Evolutionary conservation across 2,888 invertebrate genomes (phyloP).

Genomic region (Leptopilina drosophilae): DNA sequence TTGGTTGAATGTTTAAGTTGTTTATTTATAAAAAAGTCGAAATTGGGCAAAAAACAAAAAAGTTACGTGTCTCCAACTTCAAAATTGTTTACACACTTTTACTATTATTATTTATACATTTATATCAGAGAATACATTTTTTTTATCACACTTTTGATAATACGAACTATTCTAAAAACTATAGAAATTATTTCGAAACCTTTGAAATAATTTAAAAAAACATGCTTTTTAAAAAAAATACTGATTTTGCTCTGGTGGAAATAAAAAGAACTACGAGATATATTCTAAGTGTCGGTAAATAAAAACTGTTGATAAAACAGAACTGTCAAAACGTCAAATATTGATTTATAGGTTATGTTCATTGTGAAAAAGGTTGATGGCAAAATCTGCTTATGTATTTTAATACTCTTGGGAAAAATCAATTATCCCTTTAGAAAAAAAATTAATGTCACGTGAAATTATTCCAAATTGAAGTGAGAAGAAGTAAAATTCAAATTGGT

Average conservation of each 20-base stretch:
- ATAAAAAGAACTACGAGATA: too few species aligned
- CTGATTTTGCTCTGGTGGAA: too few species aligned
- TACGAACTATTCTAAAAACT: too few species aligned
- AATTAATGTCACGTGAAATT: background rate
- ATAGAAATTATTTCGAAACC: too few species aligned
- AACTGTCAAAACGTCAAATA: slow-evolving; percentile 16
- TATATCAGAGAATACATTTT: too few species aligned
- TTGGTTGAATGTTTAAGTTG: background rate
- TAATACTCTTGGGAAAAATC: background rate
- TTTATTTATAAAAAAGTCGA: background rate
- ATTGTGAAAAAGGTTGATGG: background rate
- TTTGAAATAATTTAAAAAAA: too few species aligned
- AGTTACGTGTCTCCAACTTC: background rate
- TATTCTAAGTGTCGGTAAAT: too few species aligned
- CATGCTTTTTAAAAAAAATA: too few species aligned
- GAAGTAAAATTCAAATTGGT: background rate
- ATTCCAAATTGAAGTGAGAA: background rate
- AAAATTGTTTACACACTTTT: background rate
- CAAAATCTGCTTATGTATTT: background rate
- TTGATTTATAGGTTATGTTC: slow-evolving; percentile 5
- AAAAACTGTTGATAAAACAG: too few species aligned
- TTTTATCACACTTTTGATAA: too few species aligned
- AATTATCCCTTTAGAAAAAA: background rate
- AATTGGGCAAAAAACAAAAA: background rate
- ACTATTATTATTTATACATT: too few species aligned